phyloP scores from a whole-genome alignment of 2,113 vertebrate species.

The Clarias macrocephalus region DNA sequence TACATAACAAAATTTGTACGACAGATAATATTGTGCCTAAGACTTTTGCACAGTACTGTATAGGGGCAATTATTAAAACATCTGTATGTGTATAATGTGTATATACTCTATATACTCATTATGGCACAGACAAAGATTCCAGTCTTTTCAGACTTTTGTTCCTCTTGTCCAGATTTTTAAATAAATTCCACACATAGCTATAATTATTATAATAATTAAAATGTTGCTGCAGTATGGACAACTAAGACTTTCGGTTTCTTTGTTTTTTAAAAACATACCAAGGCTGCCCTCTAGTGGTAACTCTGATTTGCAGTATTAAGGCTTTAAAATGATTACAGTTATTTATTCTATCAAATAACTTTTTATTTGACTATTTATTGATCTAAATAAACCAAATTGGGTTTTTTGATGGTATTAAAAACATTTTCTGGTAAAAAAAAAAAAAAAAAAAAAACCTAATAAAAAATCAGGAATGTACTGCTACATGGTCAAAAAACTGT shows the following conservation, averaged over 20 bases:
- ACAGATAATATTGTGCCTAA: too few species aligned
- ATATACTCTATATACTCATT: too few species aligned
- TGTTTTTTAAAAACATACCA: neutral
- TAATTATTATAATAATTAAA: too few species aligned
- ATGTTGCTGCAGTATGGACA: neutral
- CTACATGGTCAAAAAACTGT: neutral
- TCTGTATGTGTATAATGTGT: too few species aligned
- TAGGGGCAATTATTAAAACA: too few species aligned
- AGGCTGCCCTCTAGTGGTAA: slow-evolving; percentile 44
- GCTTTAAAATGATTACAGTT: neutral
- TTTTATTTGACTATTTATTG: too few species aligned
- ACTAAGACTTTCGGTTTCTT: neutral
- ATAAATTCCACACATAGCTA: neutral
- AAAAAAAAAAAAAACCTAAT: neutral
- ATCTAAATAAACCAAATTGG: neutral
- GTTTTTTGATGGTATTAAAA: neutral
- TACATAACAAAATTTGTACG: too few species aligned
- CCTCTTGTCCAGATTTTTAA: neutral
- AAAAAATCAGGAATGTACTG: neutral
- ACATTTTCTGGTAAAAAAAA: neutral
- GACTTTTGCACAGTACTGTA: too few species aligned
- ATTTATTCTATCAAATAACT: neutral
- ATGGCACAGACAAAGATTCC: too few species aligned
- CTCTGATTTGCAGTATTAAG: neutral
- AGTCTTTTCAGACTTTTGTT: neutral